Conservation (phyloP, 2,113 vertebrate genomes). For the Tenrec ecaudatus region DNA sequence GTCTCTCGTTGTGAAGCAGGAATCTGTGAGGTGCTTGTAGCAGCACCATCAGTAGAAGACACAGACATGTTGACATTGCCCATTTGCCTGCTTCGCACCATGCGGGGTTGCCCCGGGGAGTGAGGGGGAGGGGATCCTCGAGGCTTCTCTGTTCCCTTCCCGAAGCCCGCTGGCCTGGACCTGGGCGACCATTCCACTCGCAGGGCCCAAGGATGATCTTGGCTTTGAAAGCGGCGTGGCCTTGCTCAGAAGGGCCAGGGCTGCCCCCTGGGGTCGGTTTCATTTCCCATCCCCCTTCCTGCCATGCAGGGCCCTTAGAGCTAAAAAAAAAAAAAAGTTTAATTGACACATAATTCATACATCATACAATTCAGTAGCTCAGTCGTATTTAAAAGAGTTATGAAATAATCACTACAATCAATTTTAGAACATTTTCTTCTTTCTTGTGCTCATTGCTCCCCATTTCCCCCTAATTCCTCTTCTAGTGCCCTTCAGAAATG, state of each 20-base stretch:
- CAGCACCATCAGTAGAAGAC: constrained; percentile 81
- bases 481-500: too few species aligned
- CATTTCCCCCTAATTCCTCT: too few species aligned
- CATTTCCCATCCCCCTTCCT: not conserved
- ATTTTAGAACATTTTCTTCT: too few species aligned
- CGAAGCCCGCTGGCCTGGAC: not conserved
- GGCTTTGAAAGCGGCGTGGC: not conserved
- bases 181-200: constrained; percentile 19
- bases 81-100: constrained; percentile 81
- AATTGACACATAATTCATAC: too few species aligned
- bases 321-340: too few species aligned
- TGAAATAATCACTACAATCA: too few species aligned
- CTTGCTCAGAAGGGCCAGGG: not conserved
- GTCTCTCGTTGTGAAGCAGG: constrained; percentile 91
- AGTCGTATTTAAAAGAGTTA: too few species aligned
- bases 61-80: constrained; percentile 91
- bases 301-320: not conserved
- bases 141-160: not conserved
- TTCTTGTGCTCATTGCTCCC: too few species aligned
- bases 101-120: not conserved
- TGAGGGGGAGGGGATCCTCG: too few species aligned
- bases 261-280: not conserved
- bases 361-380: too few species aligned
- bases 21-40: too few species aligned
- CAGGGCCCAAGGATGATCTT: not conserved